A percentile compares a stretch with the other conserved stretches of the same genome.
Conservation (phyloP, 2,888 invertebrate genomes). For the Drosophila koepferae region DNA sequence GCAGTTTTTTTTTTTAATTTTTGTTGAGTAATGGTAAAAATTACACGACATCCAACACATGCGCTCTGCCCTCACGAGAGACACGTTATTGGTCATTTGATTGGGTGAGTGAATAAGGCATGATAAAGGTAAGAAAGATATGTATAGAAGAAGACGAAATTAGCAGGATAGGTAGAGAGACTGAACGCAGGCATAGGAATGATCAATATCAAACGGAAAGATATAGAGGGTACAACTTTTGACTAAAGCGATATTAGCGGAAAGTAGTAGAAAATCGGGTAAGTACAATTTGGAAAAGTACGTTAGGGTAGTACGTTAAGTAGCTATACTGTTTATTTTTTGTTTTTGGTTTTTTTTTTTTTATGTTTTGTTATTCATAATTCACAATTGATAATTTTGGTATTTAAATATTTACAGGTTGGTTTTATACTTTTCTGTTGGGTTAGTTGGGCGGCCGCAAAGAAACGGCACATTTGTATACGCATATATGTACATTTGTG, state of each 20-base stretch:
- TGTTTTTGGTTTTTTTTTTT: conserved; percentile 31
- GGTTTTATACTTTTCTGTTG: conserved; percentile 35
- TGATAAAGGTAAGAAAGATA: conserved; percentile 36
- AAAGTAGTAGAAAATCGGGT: conserved; percentile 50
- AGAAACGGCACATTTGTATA: conserved; percentile 54
- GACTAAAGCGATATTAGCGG: conserved; percentile 65
- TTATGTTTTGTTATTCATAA: conserved; percentile 67
- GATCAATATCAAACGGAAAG: conserved; percentile 31
- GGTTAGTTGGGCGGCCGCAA: conserved; percentile 60
- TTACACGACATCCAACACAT: conserved; percentile 86
- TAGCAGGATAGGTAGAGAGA: conserved; percentile 29
- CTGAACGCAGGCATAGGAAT: conserved; percentile 18
- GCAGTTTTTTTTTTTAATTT: conserved; percentile 46
- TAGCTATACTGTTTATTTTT: conserved; percentile 43
- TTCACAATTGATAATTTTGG: conserved; percentile 72
- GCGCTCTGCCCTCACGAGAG: conserved; percentile 85
- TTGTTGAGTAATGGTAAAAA: conserved; percentile 76
- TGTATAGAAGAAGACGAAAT: conserved; percentile 30
- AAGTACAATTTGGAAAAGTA: conserved; percentile 74
- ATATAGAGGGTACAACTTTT: conserved; percentile 44
- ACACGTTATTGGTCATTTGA: conserved; percentile 83
- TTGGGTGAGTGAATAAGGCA: conserved; percentile 64
- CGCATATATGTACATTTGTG: conserved; percentile 74
- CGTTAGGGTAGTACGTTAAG: conserved; percentile 49
- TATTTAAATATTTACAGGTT: conserved; percentile 75